phyloP scores from a whole-genome alignment of 2,888 invertebrate species.

The Embidobia sp. region DNA sequence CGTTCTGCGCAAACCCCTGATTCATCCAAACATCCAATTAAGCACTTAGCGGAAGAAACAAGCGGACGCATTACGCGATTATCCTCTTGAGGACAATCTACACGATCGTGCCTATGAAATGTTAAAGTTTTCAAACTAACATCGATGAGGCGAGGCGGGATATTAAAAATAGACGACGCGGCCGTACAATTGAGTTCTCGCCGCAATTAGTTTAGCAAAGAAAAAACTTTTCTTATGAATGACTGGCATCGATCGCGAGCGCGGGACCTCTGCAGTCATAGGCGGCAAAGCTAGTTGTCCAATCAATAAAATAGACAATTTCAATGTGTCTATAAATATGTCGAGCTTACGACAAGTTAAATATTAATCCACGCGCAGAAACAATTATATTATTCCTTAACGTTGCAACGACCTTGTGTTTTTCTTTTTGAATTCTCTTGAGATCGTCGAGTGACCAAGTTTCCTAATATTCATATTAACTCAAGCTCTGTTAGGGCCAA shows the following conservation, averaged over 20 bases:
- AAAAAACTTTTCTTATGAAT: constrained; percentile 36
- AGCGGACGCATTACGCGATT: not conserved
- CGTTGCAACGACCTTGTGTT: constrained; percentile 21
- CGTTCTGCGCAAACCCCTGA: too few relatives aligned
- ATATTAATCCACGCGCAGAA: constrained; percentile 29
- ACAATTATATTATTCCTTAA: constrained; percentile 23
- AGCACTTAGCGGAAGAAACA: constrained; percentile 3
- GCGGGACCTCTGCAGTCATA: constrained; percentile 23
- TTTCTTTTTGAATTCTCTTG: too few relatives aligned
- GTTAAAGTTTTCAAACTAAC: constrained; percentile 7
- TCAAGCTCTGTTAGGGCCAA: too few relatives aligned
- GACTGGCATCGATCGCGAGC: constrained; percentile 30
- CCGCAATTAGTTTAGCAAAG: constrained; percentile 16
- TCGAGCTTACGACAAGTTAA: constrained; percentile 30
- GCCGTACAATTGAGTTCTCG: constrained; percentile 2
- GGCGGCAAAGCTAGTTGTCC: constrained; percentile 14
- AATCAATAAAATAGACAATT: constrained; percentile 40
- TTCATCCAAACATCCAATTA: constrained; percentile 9
- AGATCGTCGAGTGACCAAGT: too few relatives aligned
- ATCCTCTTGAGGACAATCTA: constrained; percentile 2
- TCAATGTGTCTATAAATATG: constrained; percentile 48
- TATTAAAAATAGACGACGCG: constrained; percentile 19
- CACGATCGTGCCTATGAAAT: not conserved
- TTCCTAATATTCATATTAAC: too few relatives aligned
- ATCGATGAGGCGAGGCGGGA: not conserved